These are phyloP conservation scores for Julus scanicus DNA, from an alignment of 2,888 invertebrate genomes.

Conservation along the genomic window DNA sequence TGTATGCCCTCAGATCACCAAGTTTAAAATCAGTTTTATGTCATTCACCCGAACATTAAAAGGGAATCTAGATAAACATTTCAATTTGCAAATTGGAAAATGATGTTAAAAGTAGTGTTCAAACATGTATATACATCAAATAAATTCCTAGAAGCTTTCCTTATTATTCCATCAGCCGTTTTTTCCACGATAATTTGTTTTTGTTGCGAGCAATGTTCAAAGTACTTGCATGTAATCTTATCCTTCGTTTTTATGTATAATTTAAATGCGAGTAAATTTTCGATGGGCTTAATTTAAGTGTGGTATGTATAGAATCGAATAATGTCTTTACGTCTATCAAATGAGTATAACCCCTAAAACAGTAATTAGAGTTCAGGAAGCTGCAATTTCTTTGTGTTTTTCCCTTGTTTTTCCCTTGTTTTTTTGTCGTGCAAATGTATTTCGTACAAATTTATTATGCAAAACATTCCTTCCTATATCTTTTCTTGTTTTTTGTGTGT, in stretches of 20 bases:
- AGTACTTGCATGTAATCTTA: too few relatives aligned
- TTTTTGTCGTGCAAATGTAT: constrained; percentile 1
- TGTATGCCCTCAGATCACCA: too few relatives aligned
- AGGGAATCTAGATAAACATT: too few relatives aligned
- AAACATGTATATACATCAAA: too few relatives aligned
- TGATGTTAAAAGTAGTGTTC: too few relatives aligned
- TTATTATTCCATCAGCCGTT: too few relatives aligned
- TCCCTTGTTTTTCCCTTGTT: background rate
- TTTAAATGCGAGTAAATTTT: background rate
- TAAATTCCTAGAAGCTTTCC: too few relatives aligned
- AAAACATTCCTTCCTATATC: constrained; percentile 24
- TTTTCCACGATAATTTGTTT: too few relatives aligned
- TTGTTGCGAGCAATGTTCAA: too few relatives aligned
- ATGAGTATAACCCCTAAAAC: background rate
- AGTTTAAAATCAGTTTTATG: too few relatives aligned
- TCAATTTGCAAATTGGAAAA: too few relatives aligned
- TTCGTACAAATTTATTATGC: constrained; percentile 34
- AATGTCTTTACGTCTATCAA: background rate
- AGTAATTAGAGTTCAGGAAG: constrained; percentile 28
- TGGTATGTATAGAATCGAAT: background rate
- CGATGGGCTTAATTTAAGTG: background rate
- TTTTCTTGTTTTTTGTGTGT: background rate
- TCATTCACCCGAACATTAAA: too few relatives aligned
- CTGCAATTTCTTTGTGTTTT: background rate
- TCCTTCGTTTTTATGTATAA: constrained; percentile 7